Evolutionary conservation across 2,113 vertebrate species (phyloP).

Genomic region (Pavo muticus): DNA sequence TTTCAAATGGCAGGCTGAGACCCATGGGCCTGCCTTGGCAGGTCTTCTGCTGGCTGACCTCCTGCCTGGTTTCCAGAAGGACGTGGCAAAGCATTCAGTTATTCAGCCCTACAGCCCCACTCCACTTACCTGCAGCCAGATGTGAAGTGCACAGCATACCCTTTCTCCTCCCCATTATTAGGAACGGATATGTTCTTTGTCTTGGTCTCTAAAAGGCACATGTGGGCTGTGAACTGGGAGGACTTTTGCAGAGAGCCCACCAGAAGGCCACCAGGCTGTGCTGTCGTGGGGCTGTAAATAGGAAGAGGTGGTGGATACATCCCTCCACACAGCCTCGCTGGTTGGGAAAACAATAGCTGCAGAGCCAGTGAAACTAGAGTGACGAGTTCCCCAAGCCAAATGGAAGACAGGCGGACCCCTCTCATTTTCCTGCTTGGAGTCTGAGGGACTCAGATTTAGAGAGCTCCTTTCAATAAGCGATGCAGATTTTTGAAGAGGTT

Average conservation of each 20-base stretch:
- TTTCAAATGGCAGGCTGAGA: conserved; percentile 2
- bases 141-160: background rate
- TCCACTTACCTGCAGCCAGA: background rate
- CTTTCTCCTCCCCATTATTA: background rate
- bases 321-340: background rate
- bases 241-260: background rate
- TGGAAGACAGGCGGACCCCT: background rate
- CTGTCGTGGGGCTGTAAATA: background rate
- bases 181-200: background rate
- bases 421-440: background rate
- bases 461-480: background rate
- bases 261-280: background rate
- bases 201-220: background rate
- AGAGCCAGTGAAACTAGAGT: background rate
- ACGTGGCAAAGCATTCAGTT: background rate
- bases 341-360: background rate
- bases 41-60: background rate
- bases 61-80: background rate
- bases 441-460: background rate
- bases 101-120: background rate
- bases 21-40: background rate
- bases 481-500: background rate
- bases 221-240: background rate
- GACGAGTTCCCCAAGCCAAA: background rate
- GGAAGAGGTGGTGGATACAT: background rate